Evolutionary conservation across 1,140 invertebrate species (phyloP), one percentile per base, ranked within the genome.

Genomic region (Alviniconcha marisindica): DNA sequence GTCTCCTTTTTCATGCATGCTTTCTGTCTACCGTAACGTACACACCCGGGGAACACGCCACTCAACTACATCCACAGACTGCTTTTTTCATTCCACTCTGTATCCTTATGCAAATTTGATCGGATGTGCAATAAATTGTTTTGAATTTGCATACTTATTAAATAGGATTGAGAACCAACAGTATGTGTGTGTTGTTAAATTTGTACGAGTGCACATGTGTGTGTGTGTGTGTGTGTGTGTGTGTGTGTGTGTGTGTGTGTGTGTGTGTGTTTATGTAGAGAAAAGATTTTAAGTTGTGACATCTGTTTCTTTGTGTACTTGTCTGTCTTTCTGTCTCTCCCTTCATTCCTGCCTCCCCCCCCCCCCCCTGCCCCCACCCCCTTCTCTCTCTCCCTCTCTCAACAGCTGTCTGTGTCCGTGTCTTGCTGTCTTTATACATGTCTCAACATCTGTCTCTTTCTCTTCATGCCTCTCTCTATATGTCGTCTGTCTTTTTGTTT

Each of bases 101-200:
- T 78, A 63, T 63, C 77, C 77, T 82, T 82, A 82, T 82, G 71
- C 81, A 82, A 82, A 73, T 33, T 51, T 82, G n/a, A 76, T 51
- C 81, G 56, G 51, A 81, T 82, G 81, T 82, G 81, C 81, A 82
- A 82, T 76, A 82, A 81, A 81, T 81, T 81, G 38, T 81, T 81
- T 81, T 81, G 63, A 28, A 73, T 69, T 81, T 48, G 63, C 66
- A 48, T 71, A 48, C 48, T 74, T 76, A 51, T 63, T 71, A 81
- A 51, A 66, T 69, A 81, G 56, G 42, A 60, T 48, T 60, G 18
- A 31, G 21, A 60, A 80, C 18, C 28, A 33, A 63, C 2, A 54
- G 15, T 78, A n/a, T 28, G 33, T 7, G 28, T 36, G 36, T 54
- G 33, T 54, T 48, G 15, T 18, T 78, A 7, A 33, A 15, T 56